Conservation (phyloP, 2,113 vertebrate genomes). For the rabbit (Oryctolagus cuniculus) region DNA sequence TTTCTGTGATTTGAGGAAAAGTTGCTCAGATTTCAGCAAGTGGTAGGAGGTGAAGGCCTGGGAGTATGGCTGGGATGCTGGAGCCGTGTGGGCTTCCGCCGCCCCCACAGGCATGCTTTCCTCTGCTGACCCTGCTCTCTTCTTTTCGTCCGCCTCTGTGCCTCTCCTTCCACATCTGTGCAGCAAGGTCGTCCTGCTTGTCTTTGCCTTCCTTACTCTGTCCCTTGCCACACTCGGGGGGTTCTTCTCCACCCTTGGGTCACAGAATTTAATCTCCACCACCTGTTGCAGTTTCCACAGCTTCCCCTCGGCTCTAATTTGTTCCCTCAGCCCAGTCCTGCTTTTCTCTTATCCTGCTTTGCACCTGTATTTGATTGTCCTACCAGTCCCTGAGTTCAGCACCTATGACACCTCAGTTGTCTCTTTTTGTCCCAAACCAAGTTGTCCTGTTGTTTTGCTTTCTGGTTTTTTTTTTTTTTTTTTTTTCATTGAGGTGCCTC, state of each 20-base stretch:
- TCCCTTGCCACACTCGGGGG: no score
- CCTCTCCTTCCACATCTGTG: not conserved
- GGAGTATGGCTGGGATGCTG: not conserved
- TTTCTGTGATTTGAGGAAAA: not conserved
- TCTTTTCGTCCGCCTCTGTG: not conserved
- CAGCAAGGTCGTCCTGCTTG: no score
- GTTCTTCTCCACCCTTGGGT: not conserved
- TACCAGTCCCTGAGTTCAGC: not conserved
- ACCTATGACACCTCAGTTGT: not conserved
- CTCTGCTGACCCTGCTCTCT: not conserved
- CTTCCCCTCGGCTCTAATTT: slow-evolving; percentile 31
- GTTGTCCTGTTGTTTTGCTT: not conserved
- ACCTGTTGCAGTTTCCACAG: not conserved
- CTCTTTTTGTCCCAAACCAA: not conserved
- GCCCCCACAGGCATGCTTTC: not conserved
- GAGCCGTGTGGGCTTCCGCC: not conserved
- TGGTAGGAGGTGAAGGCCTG: not conserved
- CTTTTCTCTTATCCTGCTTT: not conserved
- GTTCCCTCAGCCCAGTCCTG: not conserved
- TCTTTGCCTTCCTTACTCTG: not conserved
- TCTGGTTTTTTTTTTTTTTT: not conserved
- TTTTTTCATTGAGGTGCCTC: not conserved
- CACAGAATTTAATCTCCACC: not conserved
- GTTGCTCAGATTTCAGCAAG: not conserved
- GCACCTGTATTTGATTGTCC: not conserved